Evolutionary conservation across 1,140 invertebrate species (phyloP).

Genomic region (Nasonia longicornis): DNA sequence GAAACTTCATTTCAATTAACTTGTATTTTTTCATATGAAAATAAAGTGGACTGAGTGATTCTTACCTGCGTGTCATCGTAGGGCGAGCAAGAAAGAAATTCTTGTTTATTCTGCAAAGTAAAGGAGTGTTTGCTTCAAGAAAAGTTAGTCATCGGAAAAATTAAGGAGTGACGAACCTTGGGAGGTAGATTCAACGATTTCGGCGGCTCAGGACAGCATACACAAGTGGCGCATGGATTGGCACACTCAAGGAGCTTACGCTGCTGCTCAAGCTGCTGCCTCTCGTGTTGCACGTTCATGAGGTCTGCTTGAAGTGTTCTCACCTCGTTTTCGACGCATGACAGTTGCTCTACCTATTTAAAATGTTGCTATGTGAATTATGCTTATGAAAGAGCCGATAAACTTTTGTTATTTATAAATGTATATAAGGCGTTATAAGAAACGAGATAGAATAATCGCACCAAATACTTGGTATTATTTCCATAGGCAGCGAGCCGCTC

Average conservation of each 20-base stretch:
- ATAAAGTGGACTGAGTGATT: not conserved
- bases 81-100: not conserved
- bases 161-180: conserved; percentile 24
- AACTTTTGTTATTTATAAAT: not conserved
- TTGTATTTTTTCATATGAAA: not conserved
- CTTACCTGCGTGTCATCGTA: conserved; percentile 26
- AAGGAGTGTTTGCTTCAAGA: not conserved
- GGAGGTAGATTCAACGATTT: conserved; percentile 15
- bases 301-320: conserved; percentile 73
- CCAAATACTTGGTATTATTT: conserved; percentile 58
- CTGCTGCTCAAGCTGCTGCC: conserved; percentile 70
- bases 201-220: conserved; percentile 52
- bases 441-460: conserved; percentile 18
- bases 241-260: conserved; percentile 66
- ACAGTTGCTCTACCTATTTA: conserved; percentile 58
- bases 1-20: not conserved
- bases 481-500: conserved; percentile 50
- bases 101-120: conserved; percentile 25
- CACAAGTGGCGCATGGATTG: conserved; percentile 57
- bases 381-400: no score
- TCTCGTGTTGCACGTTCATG: conserved; percentile 71
- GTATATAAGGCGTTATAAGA: not conserved
- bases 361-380: not conserved
- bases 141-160: no score
- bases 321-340: conserved; percentile 69